Evolutionary conservation across 2,797 vertebrate species (phyloP).

Genomic region (Hydrocynus forskahlii): DNA sequence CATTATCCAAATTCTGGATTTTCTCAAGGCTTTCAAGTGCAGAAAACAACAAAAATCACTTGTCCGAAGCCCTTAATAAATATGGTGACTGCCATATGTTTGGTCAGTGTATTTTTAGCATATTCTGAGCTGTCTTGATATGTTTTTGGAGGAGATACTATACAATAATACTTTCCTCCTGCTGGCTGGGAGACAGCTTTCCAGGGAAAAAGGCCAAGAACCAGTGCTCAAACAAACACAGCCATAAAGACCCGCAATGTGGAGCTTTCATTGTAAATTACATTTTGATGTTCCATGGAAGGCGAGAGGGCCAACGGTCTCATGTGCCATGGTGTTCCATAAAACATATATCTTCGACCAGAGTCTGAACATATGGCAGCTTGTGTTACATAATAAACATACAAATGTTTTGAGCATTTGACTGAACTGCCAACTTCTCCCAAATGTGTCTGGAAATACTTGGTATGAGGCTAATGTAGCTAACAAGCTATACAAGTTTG

Average conservation of each 20-base stretch:
- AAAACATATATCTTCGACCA: neutral
- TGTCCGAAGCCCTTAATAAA: neutral
- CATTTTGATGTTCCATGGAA: conserved; percentile 36
- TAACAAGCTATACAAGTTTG: too few species aligned
- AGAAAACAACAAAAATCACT: neutral
- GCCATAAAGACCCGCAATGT: neutral
- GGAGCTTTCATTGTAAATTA: conserved; percentile 9
- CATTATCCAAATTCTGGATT: neutral
- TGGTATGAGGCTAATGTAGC: too few species aligned
- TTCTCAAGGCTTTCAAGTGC: neutral
- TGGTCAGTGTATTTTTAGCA: neutral
- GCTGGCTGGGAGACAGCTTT: neutral
- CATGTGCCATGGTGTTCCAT: neutral
- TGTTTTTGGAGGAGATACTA: conserved; percentile 1
- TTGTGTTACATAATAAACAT: neutral
- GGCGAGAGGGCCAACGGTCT: conserved; percentile 19
- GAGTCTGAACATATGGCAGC: neutral
- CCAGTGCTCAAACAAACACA: conserved; percentile 15
- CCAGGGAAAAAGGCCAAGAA: neutral
- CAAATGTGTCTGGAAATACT: neutral
- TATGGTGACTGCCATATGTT: neutral
- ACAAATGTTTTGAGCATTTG: neutral
- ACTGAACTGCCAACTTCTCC: neutral
- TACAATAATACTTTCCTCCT: neutral
- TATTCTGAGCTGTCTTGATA: neutral